Base-by-base conservation (phyloP, 2,888 invertebrate genomes). In the Lepidochitona cinerea region DNA sequence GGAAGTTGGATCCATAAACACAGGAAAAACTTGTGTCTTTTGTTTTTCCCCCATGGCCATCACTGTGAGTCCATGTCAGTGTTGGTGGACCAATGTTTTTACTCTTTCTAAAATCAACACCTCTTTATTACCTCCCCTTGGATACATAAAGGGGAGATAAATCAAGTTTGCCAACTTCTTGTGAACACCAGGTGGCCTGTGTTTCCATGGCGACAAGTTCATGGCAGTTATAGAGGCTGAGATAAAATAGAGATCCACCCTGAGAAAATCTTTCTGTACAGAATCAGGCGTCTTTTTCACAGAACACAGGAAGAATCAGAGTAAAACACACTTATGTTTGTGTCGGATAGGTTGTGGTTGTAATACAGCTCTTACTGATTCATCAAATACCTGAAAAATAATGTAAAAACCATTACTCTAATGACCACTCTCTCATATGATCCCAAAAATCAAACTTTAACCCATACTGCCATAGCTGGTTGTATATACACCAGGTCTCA, bases 321-420 rank as follows among this genome's bases (percentile, higher is more conserved):
- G 86, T 52, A 89, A 75, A 68, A 76, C 76, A 82, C 89, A 89
- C 65, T 85, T 92, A 96, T 95, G 92, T 96, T 88, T 87, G 81
- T 89, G 89, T 79, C 86, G 97, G 89, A 96, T 95, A 75, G 98
- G 98, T 92, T 98, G 97, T 70, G 99, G 99, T 93, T 97, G 94
- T 88, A 99, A 93, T 81, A 99, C 99, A 75, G 98, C 97, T 85
- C 99, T 94, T 49, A 99, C 99, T 37, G 99, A 98, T 93, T 99
- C 99, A 89, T 99, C 98, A 92, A 99, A 99, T 74, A 99, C 99
- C 96, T 97, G 92, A 23, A 87, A 82, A 41, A 53, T 54, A 59
- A 23, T 64, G 72, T 73, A 64, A 70, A 72, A 69, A 33, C 37
- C 64, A 29, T 54, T 49, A 18, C 64, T 23, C 12, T 23, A 23